Base-by-base conservation (phyloP, 2,113 vertebrate species). In the Actinemys pallida region DNA sequence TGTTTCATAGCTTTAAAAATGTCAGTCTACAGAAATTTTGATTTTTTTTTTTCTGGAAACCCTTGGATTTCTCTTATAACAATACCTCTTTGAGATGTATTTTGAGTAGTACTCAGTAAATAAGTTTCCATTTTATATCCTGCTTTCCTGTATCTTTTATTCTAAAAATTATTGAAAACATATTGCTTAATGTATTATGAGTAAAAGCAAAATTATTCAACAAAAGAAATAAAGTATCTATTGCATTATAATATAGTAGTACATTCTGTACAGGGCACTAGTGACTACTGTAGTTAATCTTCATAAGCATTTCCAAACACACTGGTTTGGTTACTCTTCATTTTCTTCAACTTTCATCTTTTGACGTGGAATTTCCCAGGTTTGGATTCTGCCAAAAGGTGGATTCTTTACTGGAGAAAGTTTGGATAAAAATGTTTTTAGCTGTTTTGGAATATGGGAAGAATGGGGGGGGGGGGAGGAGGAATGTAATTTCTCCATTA, bases 11-110 rank as follows among this genome's bases (percentile, higher is more conserved):
- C 84, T 94, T 94, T 72, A 94, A 95, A 94, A 49, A 84, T 78
- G 19, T 72, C 78, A 84, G 53, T 83, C 89, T 95, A n/a, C 10
- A 96, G 81, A 90, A 87, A 65, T 39, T 96, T 96, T 83, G 62
- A 91, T 91, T 94, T 95, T 92, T 92, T 92, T 82, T 45, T 90
- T 97, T 96, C 93, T 57, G 89, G 88, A 96, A 97, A 96, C 50
- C 19, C n/a, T 92, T 93, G 6, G 85, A 92, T 84, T 94, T 85
- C 80, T 84, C 52, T 89, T 95, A 76, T 65, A 83, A 93, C 92
- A 93, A 94, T 91, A 89, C 62, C 83, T 87, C 88, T 95, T 89
- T 91, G 75, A 94, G 80, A 93, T 94, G 87, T 19, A 3, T 89
- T 96, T 88, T 57, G 84, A 52, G 82, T 88, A 1, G 0, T 49